These are phyloP conservation scores for Trichonephila clavata DNA, from an alignment of 1,140 invertebrate genomes.

Conservation along the genomic window DNA sequence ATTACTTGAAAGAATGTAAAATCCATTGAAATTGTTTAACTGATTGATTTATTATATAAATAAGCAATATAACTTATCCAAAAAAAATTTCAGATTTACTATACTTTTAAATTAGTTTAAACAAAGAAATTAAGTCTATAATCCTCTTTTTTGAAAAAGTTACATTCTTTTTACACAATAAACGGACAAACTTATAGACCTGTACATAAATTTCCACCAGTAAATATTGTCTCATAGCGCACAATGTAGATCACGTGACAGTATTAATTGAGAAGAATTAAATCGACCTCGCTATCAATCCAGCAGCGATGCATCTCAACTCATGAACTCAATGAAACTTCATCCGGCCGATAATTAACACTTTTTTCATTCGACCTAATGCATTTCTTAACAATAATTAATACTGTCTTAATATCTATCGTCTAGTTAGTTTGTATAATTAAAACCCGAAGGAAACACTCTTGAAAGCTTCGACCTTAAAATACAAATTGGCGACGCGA, in stretches of 20 bases:
- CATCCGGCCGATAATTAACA: slow-evolving; percentile 41
- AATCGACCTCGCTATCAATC: slow-evolving; percentile 67
- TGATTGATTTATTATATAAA: too few species aligned
- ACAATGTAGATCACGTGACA: slow-evolving; percentile 57
- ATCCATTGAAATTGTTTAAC: too few species aligned
- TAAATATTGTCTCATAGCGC: slow-evolving; percentile 12
- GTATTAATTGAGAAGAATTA: slow-evolving; percentile 71
- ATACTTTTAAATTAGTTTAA: too few species aligned
- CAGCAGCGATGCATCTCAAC: slow-evolving; percentile 1
- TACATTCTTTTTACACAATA: too few species aligned
- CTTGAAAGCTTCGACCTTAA: background rate
- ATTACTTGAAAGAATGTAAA: too few species aligned
- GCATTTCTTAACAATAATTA: background rate
- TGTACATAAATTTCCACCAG: background rate
- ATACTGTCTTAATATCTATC: background rate
- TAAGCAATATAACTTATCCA: too few species aligned
- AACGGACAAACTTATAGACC: too few species aligned
- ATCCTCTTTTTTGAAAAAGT: too few species aligned
- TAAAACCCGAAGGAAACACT: background rate
- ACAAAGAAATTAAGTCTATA: too few species aligned
- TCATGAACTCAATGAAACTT: slow-evolving; percentile 22
- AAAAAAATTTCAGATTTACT: too few species aligned
- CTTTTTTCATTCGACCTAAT: background rate
- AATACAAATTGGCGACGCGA: too few species aligned
- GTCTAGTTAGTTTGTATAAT: background rate